Conservation (phyloP, 2,888 invertebrate species). For the Ecdyonurus torrentis region DNA sequence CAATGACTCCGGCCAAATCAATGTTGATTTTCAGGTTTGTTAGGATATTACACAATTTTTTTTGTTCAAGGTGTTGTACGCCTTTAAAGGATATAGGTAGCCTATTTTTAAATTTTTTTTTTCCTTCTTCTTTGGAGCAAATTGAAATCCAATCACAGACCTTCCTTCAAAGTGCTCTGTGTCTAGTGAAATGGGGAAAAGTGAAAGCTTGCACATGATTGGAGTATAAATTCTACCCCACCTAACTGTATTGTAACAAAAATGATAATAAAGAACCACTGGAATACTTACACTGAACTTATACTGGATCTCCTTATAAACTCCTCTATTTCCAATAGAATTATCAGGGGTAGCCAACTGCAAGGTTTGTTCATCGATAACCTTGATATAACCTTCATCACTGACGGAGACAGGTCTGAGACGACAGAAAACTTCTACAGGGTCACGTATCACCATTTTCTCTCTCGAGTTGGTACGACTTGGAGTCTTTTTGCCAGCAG, state of each 20-base stretch:
- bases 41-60: no score
- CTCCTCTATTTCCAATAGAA: conserved; percentile 27
- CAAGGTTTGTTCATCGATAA: conserved; percentile 4
- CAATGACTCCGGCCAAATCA: no score
- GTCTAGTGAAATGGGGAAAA: no score
- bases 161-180: no score
- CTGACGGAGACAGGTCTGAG: conserved; percentile 2
- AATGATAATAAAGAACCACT: no score
- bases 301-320: conserved; percentile 52
- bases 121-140: no score
- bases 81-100: not conserved
- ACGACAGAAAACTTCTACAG: conserved; percentile 8
- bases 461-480: not conserved
- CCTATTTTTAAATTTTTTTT: not conserved
- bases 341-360: conserved; percentile 6
- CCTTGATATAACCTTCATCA: conserved; percentile 4
- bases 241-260: no score
- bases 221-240: no score
- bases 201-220: no score
- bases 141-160: no score
- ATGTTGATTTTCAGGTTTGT: no score
- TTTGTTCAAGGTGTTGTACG: no score
- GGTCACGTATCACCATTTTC: conserved; percentile 2
- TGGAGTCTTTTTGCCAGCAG: conserved; percentile 5
- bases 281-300: conserved; percentile 39